Evolutionary conservation across 2,797 vertebrate species (phyloP).

Genomic region (Helicolenus hilgendorfi): DNA sequence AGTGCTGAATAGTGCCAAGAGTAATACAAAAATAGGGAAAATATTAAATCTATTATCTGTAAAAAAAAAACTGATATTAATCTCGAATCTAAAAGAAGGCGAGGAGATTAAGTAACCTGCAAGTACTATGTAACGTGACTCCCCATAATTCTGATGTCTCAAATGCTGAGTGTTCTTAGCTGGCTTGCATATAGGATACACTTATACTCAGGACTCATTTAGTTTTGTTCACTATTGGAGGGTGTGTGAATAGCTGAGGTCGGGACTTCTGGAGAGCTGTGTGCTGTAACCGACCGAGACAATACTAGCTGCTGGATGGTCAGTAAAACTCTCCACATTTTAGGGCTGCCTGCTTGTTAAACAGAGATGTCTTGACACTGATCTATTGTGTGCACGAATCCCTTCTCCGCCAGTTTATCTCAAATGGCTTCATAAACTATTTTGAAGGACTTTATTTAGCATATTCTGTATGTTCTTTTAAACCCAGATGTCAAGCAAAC

Average conservation of each 20-base stretch:
- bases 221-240: not conserved
- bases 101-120: not conserved
- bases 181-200: not conserved
- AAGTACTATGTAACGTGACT: not conserved
- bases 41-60: not conserved
- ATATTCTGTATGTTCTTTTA: too few relatives aligned
- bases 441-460: too few relatives aligned
- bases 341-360: not conserved
- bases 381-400: not conserved
- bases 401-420: not conserved
- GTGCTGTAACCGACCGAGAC: not conserved
- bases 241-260: not conserved
- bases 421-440: not conserved
- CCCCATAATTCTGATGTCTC: not conserved
- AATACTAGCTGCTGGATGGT: not conserved
- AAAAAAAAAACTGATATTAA: not conserved
- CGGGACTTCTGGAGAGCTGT: not conserved
- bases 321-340: not conserved
- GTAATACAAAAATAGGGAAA: not conserved
- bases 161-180: not conserved
- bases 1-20: not conserved
- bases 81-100: not conserved
- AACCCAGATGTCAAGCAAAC: too few relatives aligned
- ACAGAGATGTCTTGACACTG: rapidly evolving
- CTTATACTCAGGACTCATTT: not conserved